A percentile compares a stretch with the other conserved stretches of the same genome.
Evolutionary conservation across 2,113 vertebrate species (phyloP).

Genomic region (Laterallus jamaicensis): DNA sequence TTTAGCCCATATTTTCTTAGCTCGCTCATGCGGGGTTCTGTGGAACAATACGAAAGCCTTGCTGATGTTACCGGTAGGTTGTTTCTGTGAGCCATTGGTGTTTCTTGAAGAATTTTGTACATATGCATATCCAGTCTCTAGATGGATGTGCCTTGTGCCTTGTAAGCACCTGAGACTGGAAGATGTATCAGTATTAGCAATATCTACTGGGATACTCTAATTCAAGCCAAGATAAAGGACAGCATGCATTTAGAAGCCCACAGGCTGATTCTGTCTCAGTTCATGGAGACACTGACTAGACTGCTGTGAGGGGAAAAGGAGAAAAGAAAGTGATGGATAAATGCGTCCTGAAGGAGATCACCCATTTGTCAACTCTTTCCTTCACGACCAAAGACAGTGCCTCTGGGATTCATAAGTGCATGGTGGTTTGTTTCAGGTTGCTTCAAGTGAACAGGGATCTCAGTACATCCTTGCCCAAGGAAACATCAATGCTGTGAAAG

Average conservation of each 20-base stretch:
- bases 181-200: neutral
- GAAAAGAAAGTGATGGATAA: neutral
- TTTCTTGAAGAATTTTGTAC: neutral
- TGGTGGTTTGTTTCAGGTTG: neutral
- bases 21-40: neutral
- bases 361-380: neutral
- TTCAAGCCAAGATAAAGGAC: neutral
- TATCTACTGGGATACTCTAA: neutral
- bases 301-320: neutral
- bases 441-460: neutral
- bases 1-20: neutral
- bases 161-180: neutral
- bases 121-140: neutral
- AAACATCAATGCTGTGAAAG: neutral
- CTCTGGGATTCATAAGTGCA: neutral
- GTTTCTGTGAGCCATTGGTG: neutral
- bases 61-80: neutral
- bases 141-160: neutral
- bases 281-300: neutral
- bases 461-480: neutral
- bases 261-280: neutral
- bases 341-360: neutral
- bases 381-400: neutral
- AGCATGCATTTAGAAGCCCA: neutral
- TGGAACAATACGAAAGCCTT: neutral